Conservation (phyloP, 1,140 invertebrate genomes). For the Nylanderia fulva region DNA sequence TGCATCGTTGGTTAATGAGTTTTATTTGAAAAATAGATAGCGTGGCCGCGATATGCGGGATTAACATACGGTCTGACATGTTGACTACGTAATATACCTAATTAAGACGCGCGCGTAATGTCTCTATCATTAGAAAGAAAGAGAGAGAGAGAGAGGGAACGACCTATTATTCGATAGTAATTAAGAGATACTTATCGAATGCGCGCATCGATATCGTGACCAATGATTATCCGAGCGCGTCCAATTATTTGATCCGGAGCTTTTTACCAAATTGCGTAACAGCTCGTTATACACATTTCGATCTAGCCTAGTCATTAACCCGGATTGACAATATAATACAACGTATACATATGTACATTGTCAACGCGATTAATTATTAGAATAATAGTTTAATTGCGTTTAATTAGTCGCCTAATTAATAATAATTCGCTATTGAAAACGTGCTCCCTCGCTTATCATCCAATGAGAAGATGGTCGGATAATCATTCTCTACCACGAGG, state of each 20-base stretch:
- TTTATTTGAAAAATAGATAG: neutral
- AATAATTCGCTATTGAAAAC: constrained; percentile 36
- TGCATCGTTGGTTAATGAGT: constrained; percentile 44
- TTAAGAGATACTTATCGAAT: constrained; percentile 56
- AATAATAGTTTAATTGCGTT: constrained; percentile 50
- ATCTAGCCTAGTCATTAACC: constrained; percentile 54
- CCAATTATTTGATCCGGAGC: constrained; percentile 46
- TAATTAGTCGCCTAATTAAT: constrained; percentile 47
- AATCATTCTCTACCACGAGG: constrained; percentile 5
- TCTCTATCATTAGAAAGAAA: constrained; percentile 48
- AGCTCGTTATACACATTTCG: constrained; percentile 38
- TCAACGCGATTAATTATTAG: constrained; percentile 35
- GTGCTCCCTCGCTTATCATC: neutral
- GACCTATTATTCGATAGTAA: constrained; percentile 55
- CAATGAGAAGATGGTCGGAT: constrained; percentile 13
- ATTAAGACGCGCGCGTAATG: constrained; percentile 49
- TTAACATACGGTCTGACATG: constrained; percentile 55
- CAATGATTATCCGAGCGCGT: constrained; percentile 56
- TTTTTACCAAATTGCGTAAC: constrained; percentile 55
- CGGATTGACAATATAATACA: constrained; percentile 53
- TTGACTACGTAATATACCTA: constrained; percentile 48
- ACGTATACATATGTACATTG: constrained; percentile 14
- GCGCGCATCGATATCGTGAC: constrained; percentile 44
- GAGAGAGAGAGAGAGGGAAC: too few species aligned
- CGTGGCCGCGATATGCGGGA: constrained; percentile 15